Base-by-base conservation (phyloP, 2,888 invertebrate species). In the Calliphora vomitoria region DNA sequence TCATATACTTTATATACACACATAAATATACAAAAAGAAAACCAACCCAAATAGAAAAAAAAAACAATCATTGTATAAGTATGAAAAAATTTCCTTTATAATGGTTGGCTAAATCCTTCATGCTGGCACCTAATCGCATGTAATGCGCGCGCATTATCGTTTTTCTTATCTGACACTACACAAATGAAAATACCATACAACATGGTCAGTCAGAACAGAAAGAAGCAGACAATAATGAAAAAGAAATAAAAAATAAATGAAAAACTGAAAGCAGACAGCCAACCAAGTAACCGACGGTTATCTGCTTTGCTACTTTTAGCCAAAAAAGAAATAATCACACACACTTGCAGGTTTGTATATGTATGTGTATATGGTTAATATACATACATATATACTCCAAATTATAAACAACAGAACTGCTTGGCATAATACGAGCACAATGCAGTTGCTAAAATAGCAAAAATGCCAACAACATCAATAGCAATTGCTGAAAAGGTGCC, bases 111-210 rank as follows among this genome's bases (percentile, higher is more conserved):
- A 92, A 93, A 92, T 91, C 91, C 92, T 90, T 89, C 90, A 89
- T 89, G 82, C 80, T 90, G 89, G 92, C 92, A 92, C 91, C 93
- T 93, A 93, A 93, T 93, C 93, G 91, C 92, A 91, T 92, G 91
- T 93, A 93, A 93, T 94, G 93, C 93, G 94, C 93, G 93, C 93
- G 93, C 93, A 93, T 94, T 93, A 93, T 93, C 93, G 91, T 88
- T 90, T 91, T 92, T 92, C 92, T 85, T 85, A 85, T 85, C 85
- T 80, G 68, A 62, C 71, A 78, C 76, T 80, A 62, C 47, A 76
- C 81, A 47, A 66, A 72, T 47, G 41, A 50, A 72, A 82, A 60
- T 31, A 86, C 18, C 35, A 82, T 31, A 58, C n/a, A 78, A 82
- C 55, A 82, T 64, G 75, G 82, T 66, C 66, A 71, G 35, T 11